A percentile compares a stretch with the other conserved stretches of the same genome.
Conservation (phyloP, 1,140 invertebrate species). For the Drosophila sturtevanti region DNA sequence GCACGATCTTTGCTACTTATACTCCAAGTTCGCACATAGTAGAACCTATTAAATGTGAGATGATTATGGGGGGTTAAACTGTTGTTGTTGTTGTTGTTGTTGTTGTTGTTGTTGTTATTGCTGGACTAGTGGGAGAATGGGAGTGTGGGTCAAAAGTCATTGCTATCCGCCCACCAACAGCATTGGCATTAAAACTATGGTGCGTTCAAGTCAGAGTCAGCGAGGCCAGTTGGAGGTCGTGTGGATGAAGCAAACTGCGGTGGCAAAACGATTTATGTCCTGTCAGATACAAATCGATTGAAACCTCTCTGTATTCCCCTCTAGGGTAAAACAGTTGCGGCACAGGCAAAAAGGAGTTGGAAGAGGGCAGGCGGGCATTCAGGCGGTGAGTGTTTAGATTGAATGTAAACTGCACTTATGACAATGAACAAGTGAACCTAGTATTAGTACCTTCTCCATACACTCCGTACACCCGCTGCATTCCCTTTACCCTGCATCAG, state of each 20-base stretch:
- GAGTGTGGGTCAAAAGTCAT: background rate
- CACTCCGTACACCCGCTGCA: too few relatives aligned
- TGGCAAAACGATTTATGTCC: conserved; percentile 77
- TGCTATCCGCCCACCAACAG: background rate
- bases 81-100: too few relatives aligned
- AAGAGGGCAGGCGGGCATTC: background rate
- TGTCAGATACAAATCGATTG: conserved; percentile 78
- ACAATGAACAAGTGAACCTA: conserved; percentile 71
- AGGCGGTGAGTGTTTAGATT: conserved; percentile 68
- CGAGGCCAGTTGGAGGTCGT: too few relatives aligned
- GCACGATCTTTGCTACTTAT: background rate
- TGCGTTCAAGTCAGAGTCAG: too few relatives aligned
- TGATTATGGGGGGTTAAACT: too few relatives aligned
- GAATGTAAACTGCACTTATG: conserved; percentile 79
- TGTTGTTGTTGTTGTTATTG: too few relatives aligned
- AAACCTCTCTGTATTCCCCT: conserved; percentile 39
- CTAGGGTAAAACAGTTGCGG: background rate
- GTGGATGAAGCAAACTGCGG: conserved; percentile 27
- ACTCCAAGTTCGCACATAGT: too few relatives aligned
- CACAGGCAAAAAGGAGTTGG: too few relatives aligned
- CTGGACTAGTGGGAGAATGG: too few relatives aligned
- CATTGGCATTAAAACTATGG: conserved; percentile 16
- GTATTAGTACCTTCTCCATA: background rate
- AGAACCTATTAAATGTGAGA: too few relatives aligned
- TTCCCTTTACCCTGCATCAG: too few relatives aligned